Evolutionary conservation across 2,113 vertebrate genomes (phyloP), one percentile per base, ranked within the genome.

Genomic region (Synchiropus splendidus): DNA sequence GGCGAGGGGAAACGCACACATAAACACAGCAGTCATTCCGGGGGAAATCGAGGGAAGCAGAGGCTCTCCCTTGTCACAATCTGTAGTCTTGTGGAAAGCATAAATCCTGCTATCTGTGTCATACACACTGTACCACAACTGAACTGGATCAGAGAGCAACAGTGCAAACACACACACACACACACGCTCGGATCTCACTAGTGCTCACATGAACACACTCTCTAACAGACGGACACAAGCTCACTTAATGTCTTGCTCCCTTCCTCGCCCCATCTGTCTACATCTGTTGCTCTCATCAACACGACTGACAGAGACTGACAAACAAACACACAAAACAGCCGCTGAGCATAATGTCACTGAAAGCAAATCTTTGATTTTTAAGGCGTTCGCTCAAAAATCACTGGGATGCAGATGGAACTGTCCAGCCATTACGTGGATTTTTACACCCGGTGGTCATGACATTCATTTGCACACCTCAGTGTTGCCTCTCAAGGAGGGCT

Each of bases 41-140:
- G 39, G 37, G 48, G 48, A 54, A 45, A 39, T 32, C 45, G 40
- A 71, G 56, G 46, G 58, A 51, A 40, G 49, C 58, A 50, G 35
- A 70, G 67, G 59, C 58, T 72, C 21, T 27, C 58, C 67, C 67
- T 54, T 61, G 72, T 70, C 71, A 56, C 72, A 64, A 58, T 76
- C 68, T 65, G 51, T 57, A 63, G 57, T 61, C 64, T 67, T 45
- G 49, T 56, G 44, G 21, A 62, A 71, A 68, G 47, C 53, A 70
- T 61, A 63, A 79, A 78, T 76, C 72, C 74, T 53, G 42, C 74
- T 69, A 74, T 75, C 69, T 76, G 51, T 70, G 64, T 74, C 72
- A 75, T 48, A 58, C 63, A 71, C 64, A 59, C 72, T 62, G 64
- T 73, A 74, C 60, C 45, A 54, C 47, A 45, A 43, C 50, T 58